Percentiles rank a stretch among this genome's conserved stretches.
Conservation (phyloP, 2,888 invertebrate species). For the Laothoe populi region DNA sequence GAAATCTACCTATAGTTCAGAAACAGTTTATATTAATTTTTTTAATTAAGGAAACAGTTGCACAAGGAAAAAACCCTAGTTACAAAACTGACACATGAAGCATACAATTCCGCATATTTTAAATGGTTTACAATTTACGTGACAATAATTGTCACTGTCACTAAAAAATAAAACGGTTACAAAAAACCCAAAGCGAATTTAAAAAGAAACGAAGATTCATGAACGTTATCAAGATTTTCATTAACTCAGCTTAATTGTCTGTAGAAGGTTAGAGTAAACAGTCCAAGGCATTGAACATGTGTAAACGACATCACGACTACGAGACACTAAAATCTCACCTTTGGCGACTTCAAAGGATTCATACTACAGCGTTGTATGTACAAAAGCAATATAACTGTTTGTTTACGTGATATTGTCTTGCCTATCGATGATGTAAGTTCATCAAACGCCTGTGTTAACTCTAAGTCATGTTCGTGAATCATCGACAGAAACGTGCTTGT, state of each 20-base stretch:
- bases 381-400: slow-evolving; percentile 28
- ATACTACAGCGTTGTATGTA: not conserved
- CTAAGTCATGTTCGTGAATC: slow-evolving; percentile 43
- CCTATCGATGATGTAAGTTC: slow-evolving; percentile 45
- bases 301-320: slow-evolving; percentile 11
- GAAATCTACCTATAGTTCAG: too few relatives aligned
- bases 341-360: slow-evolving; percentile 27
- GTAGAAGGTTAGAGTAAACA: slow-evolving; percentile 5
- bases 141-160: not conserved
- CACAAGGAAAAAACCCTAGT: not conserved
- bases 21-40: too few relatives aligned
- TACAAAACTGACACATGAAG: not conserved
- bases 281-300: not conserved
- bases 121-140: not conserved
- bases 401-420: slow-evolving; percentile 38
- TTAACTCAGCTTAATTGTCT: not conserved
- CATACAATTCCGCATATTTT: not conserved
- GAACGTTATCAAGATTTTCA: slow-evolving; percentile 18
- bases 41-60: not conserved
- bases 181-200: not conserved
- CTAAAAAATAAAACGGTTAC: not conserved
- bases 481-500: slow-evolving; percentile 41
- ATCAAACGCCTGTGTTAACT: slow-evolving; percentile 38
- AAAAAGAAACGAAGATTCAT: not conserved
- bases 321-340: slow-evolving; percentile 20